A percentile compares a stretch with the other conserved stretches of the same genome.
phyloP scores from a whole-genome alignment of 2,113 vertebrate genomes.

The Zootoca vivipara region DNA sequence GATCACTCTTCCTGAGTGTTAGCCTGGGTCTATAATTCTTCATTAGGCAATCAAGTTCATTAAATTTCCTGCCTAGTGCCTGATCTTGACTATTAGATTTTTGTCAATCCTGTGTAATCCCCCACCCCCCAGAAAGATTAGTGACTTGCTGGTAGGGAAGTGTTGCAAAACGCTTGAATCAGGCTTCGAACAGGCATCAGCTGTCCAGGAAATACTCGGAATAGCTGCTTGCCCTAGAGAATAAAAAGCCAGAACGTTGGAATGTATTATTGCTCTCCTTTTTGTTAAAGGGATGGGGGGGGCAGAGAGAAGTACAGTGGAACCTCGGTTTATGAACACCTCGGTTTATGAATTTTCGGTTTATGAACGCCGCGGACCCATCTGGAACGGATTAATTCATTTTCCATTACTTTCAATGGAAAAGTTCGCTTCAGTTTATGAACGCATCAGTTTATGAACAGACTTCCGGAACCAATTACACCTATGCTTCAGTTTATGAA shows the following conservation, averaged over 20 bases:
- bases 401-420: too few species aligned
- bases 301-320: constrained; percentile 1
- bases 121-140: too few species aligned
- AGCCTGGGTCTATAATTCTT: too few species aligned
- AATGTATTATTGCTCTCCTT: constrained; percentile 27
- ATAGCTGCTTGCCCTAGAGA: constrained; percentile 50
- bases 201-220: constrained; percentile 60
- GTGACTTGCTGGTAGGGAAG: constrained; percentile 49
- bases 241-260: constrained; percentile 32
- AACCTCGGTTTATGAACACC: too few species aligned
- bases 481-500: too few species aligned
- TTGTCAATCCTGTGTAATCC: not conserved
- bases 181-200: constrained; percentile 66
- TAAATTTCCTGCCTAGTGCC: not conserved
- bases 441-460: too few species aligned
- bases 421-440: too few species aligned
- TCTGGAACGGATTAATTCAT: too few species aligned
- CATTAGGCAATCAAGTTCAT: not conserved
- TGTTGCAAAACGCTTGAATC: constrained; percentile 33
- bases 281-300: constrained; percentile 7
- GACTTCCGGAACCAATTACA: too few species aligned
- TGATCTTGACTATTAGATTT: too few species aligned
- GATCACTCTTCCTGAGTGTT: not conserved
- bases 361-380: too few species aligned
- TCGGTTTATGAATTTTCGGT: too few species aligned